Base-by-base conservation (phyloP, 2,797 vertebrate genomes). In the Brotula barbata region DNA sequence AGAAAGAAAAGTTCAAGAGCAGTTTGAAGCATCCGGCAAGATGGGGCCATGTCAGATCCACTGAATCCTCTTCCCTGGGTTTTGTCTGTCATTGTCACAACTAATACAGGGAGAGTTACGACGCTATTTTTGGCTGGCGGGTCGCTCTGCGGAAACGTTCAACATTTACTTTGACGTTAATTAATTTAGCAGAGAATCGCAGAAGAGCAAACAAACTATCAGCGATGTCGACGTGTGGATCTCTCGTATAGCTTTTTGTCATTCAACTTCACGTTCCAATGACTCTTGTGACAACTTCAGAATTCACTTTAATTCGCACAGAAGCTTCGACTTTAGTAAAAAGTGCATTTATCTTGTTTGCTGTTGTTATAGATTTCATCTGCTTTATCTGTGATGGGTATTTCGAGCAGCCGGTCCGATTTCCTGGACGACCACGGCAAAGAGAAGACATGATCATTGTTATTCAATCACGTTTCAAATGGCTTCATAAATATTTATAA, bases 71-170 rank as follows among this genome's bases (percentile, higher is more conserved):
- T 75, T 80, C 25, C 54, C 56, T 42, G 59, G 69, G 67, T 80
- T 83, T 46, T 70, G 70, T 83, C 68, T 75, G 73, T 86, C 79
- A 73, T 81, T 85, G 85, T 89, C 86, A 87, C 64, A 75, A 69
- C 77, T 61, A 57, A 85, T 83, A 81, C 70, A 53, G 63, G 75
- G 70, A 50, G 51, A 59, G 10, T 52, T 33, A 37, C 50, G 54
- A 47, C 49, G 66, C 51, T 49, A 50, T 75, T 42, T 56, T 55
- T 78, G 58, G 67, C 53, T 75, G 73, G 48, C 74, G 58, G 66
- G 64, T 65, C 74, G 60, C 44, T 82, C 53, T 54, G 49, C 36
- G 33, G 21, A 46, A 46, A 51, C 2, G 16, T 65, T 62, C 49
- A 56, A 46, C 39, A 37, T 83, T 68, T 67, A 44, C 62, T 51